A percentile compares a stretch with the other conserved stretches of the same genome.
These are phyloP conservation scores for Alca torda DNA, from an alignment of 2,797 vertebrate species.

Conservation along the genomic window DNA sequence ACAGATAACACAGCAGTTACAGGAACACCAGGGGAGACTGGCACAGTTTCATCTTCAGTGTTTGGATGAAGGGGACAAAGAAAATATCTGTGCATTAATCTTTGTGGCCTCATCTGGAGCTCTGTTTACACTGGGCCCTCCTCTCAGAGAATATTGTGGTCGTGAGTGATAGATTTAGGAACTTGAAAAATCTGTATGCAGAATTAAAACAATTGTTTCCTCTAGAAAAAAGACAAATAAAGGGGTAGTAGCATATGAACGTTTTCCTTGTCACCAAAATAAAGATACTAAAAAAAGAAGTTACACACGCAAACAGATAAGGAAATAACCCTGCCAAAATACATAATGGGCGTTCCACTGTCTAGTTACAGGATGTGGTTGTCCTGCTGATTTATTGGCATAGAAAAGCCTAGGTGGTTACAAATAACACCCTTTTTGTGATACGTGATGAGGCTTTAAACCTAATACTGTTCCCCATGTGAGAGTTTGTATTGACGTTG, in stretches of 20 bases:
- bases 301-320: not conserved
- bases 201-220: constrained; percentile 31
- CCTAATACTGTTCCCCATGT: not conserved
- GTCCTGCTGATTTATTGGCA: not conserved
- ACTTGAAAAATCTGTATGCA: constrained; percentile 35
- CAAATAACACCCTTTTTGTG: constrained; percentile 3
- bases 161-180: constrained; percentile 24
- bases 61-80: not conserved
- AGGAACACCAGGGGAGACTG: not conserved
- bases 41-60: not conserved
- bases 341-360: not conserved
- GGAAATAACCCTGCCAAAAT: constrained; percentile 21
- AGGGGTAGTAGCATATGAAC: not conserved
- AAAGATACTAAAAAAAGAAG: not conserved
- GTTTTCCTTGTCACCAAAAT: not conserved
- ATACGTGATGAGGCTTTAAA: not conserved
- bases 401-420: not conserved
- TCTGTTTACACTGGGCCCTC: constrained; percentile 4
- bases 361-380: constrained; percentile 41
- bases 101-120: constrained; percentile 14
- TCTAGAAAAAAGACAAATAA: not conserved
- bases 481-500: not conserved
- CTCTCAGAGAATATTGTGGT: constrained; percentile 39
- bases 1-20: not conserved
- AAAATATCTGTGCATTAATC: not conserved